Base-by-base conservation (phyloP, 1,140 invertebrate species). In the Popillia japonica region DNA sequence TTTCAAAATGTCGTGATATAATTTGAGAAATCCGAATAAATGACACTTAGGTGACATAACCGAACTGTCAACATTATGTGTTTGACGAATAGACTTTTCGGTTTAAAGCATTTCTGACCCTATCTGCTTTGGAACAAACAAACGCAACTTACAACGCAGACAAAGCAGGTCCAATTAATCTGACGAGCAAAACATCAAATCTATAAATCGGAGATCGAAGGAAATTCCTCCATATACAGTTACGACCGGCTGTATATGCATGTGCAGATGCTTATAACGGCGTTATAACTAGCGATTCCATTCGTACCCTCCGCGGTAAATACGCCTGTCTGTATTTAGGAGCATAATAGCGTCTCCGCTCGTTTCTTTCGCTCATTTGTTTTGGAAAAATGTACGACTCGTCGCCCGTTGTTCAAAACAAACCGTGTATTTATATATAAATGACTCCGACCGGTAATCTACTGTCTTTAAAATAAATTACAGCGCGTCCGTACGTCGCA, bases 401-500 rank as follows among this genome's bases (percentile, higher is more conserved):
- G 40, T 73, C 59, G 59, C 59, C 59, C 59, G 59, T 73, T 42
- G 40, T 73, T 73, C 34, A 73, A 73, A 73, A 42, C 72, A 42
- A 73, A 73, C 72, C 40, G 27, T 17, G 72, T 64, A 64, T 64
- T 64, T 64, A 64, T 73, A 40, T 73, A 73, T 73, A 73, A 73
- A 73, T 73, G 72, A 40, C 72, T 73, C 6, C 72, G 40, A 27
- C 40, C 72, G 72, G 72, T 73, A 73, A 73, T 73, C 72, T 73
- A 73, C 72, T 73, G 72, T 73, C 72, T 73, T 73, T 73, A 73
- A 73, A 73, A 73, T 73, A 73, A 73, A 73, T 73, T 73, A 73
- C 72, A 73, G 2, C 10, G 34, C 27, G 72, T 73, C n/a, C 55
- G 55, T 59, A 6, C 22, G 34, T 34, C 68, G 34, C 34, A 72